phyloP scores from a whole-genome alignment of 2,797 vertebrate genomes.

The Ara ararauna region DNA sequence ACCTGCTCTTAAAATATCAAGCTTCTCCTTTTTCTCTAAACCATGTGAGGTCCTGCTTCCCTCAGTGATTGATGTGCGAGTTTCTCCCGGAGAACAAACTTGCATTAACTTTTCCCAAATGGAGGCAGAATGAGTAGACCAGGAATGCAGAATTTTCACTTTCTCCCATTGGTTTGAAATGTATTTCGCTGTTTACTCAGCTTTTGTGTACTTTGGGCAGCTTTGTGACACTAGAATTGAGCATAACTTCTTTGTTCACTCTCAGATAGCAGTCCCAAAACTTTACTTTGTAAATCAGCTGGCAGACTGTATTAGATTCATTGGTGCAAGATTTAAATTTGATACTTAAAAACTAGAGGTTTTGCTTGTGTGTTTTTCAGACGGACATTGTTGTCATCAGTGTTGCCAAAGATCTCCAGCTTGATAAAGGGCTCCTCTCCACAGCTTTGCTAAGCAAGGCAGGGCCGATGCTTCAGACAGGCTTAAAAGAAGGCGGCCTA shows the following conservation, averaged over 20 bases:
- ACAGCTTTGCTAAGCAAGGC: conserved; percentile 81
- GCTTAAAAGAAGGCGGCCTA: conserved; percentile 12
- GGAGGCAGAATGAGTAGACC: background rate
- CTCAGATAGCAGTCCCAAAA: background rate
- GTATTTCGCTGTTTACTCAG: background rate
- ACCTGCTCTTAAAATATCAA: background rate
- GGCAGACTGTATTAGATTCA: background rate
- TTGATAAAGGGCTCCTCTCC: conserved; percentile 82
- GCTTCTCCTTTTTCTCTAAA: background rate
- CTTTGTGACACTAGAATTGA: background rate
- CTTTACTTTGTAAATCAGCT: background rate
- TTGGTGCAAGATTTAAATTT: background rate
- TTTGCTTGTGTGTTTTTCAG: conserved; percentile 73
- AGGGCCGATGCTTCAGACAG: conserved; percentile 79
- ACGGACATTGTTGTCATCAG: conserved; percentile 85
- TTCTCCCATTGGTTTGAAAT: background rate
- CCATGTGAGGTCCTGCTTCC: background rate
- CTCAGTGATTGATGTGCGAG: accelerated
- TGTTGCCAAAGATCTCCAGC: conserved; percentile 75
- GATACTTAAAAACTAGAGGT: background rate
- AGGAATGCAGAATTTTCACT: background rate
- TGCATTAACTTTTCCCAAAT: background rate
- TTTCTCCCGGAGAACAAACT: background rate
- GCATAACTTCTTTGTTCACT: background rate
- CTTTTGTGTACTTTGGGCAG: background rate